These are phyloP conservation scores for Helleia helle DNA, from an alignment of 2,888 invertebrate genomes.

Conservation along the genomic window DNA sequence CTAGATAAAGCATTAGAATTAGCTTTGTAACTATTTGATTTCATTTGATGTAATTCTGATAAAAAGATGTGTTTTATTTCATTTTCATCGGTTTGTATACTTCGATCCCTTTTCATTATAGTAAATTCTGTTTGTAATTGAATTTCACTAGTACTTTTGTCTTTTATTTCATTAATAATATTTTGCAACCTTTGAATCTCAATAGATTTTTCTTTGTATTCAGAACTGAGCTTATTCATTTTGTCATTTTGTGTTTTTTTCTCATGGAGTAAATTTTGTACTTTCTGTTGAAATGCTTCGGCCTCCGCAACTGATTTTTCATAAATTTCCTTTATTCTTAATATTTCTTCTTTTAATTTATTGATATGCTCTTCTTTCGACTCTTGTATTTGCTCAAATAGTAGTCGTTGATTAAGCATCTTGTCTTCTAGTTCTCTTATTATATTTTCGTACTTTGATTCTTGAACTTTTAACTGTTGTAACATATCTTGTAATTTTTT, in stretches of 20 bases:
- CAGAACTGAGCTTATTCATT: conserved; percentile 23
- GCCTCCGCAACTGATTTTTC: conserved; percentile 33
- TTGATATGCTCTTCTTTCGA: conserved; percentile 37
- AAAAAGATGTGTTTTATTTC: no score
- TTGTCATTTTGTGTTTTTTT: conserved; percentile 31
- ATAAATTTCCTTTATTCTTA: conserved; percentile 36
- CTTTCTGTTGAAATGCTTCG: conserved; percentile 32
- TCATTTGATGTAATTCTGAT: no score
- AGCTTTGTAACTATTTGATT: no score
- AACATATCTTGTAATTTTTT: conserved; percentile 37
- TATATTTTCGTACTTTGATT: conserved; percentile 30
- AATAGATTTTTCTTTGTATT: conserved; percentile 27
- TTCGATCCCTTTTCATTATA: conserved; percentile 7
- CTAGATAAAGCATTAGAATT: no score
- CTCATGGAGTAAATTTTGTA: conserved; percentile 25
- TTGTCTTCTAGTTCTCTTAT: conserved; percentile 50
- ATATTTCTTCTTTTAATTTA: conserved; percentile 44
- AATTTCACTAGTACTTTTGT: conserved; percentile 24
- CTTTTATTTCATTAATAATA: conserved; percentile 30
- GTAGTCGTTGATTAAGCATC: conserved; percentile 47
- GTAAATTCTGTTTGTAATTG: conserved; percentile 24
- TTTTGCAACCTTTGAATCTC: conserved; percentile 34
- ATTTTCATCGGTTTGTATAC: conserved; percentile 29
- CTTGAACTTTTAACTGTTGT: conserved; percentile 39
- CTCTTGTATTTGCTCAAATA: conserved; percentile 43